Evolutionary conservation across 2,888 invertebrate genomes (phyloP), one percentile per base, ranked within the genome.

Genomic region (Exephanes ischioxanthus): DNA sequence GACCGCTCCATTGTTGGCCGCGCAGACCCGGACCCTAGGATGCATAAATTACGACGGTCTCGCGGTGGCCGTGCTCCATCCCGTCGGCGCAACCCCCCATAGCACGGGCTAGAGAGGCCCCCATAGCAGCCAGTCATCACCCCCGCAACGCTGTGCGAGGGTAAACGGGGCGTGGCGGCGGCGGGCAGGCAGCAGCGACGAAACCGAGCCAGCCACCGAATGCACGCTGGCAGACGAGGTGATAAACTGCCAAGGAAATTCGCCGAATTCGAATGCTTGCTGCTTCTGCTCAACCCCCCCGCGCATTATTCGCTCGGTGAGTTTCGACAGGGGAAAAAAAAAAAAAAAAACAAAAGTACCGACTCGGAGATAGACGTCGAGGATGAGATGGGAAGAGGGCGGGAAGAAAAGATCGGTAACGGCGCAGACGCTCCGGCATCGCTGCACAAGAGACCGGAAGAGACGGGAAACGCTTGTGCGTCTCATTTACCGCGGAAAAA

Each of bases 201-300:
- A 80, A 80, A 80, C 80, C 80, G 75, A 79, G 77, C 66, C 76
- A 76, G 51, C 72, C 72, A 53, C 73, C 71, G 75, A 78, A 78
- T 75, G 78, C 81, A 80, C 76, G 83, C 73, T 72, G 70, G 61
- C 83, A 76, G 78, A 85, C 84, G 85, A 88, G 81, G 87, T 88
- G 86, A 88, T 88, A 88, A 88, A 88, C 84, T 87, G 86, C 87
- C 84, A 80, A 87, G 85, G 83, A 86, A 84, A 86, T 84, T 87
- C 85, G 76, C 84, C 83, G 81, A 85, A 79, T 83, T 63, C 83
- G 58, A 83, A 85, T 86, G 79, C 81, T 37, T 53, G 76, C 72
- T 33, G 33, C 61, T 26, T 19, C 70, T 14, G 26, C 68, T 76
- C 68, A 1, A 11, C 26, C 26, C 26, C 26, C 30, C 66, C 70